Evolutionary conservation across 2,113 vertebrate species (phyloP).

Genomic region (Melanostigma gelatinosum): DNA sequence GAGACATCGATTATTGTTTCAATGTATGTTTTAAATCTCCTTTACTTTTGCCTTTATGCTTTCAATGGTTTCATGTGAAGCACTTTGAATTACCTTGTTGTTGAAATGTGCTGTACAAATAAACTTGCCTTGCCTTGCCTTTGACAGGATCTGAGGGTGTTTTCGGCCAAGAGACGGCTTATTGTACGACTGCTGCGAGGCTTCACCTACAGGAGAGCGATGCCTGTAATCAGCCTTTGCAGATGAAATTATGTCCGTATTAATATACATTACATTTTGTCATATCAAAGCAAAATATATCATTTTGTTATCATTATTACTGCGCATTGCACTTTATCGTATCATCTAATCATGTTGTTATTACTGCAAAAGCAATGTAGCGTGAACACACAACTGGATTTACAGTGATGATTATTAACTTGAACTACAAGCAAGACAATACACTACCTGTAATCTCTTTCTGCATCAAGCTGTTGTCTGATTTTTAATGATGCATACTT

Average conservation of each 20-base stretch:
- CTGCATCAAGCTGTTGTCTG: slow-evolving; percentile 60
- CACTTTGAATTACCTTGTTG: too few relatives aligned
- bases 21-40: too few relatives aligned
- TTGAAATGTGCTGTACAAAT: too few relatives aligned
- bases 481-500: slow-evolving; percentile 75
- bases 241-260: slow-evolving; percentile 51
- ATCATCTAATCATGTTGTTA: slow-evolving; percentile 62
- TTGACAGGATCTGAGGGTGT: slow-evolving; percentile 77
- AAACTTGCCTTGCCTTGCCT: too few relatives aligned
- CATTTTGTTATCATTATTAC: slow-evolving; percentile 52
- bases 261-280: slow-evolving; percentile 61
- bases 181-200: slow-evolving; percentile 40
- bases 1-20: too few relatives aligned
- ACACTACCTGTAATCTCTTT: slow-evolving; percentile 64
- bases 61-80: too few relatives aligned
- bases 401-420: slow-evolving; percentile 74
- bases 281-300: slow-evolving; percentile 57
- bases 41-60: too few relatives aligned
- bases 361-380: slow-evolving; percentile 57
- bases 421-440: slow-evolving; percentile 56
- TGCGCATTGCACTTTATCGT: slow-evolving; percentile 57
- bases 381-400: slow-evolving; percentile 68
- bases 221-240: slow-evolving; percentile 59
- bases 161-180: slow-evolving; percentile 52
- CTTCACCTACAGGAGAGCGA: slow-evolving; percentile 57